Base-by-base conservation (phyloP, 2,888 invertebrate genomes). In the Pristionchus arcanus region DNA sequence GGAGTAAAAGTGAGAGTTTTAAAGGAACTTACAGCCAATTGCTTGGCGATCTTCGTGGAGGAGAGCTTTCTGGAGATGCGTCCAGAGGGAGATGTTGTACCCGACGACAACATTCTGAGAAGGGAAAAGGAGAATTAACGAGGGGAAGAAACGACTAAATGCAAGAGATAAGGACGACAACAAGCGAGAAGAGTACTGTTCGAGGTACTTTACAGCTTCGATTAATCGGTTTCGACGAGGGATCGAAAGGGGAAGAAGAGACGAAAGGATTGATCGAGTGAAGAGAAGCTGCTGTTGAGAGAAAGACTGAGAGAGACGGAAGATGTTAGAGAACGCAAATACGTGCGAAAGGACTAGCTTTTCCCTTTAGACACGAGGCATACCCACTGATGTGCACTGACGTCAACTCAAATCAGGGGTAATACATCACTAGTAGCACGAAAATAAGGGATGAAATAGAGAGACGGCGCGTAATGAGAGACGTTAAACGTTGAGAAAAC, bases 31-130 rank as follows among this genome's bases (percentile, higher is more conserved):
- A 92, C 92, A 42, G 92, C 91, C 49, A 92, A 91, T 66, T 92
- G 92, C 90, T 92, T 93, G 86, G 91, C 91, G 55, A 92, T 90
- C 83, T 89, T 90, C 21, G 92, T 92, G 21, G 92, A 91, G 5
- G 92, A 92, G 66, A 87, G 89, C 87, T 92, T 91, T 7, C 92
- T 91, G 34, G 87, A 81, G 55, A 90, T 89, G 25, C 89, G 89
- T 34, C 89, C 89, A 5, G 89, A 89, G 28, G 89, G 89, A n/a
- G 89, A 89, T 31, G 83, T 83, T 42, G 89, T 83, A 42, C 89
- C 89, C 34, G 89, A 89, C 19, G 89, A 89, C 81, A 89, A 42
- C 89, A 89, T 89, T 59, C 84, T 81, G n/a, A n/a, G 9, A n/a
- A 49, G 9, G 37, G 37, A 81, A n/a, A 19, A 53, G 25, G 11